Percentiles rank a stretch among this genome's conserved stretches.
phyloP scores from a whole-genome alignment of 1,140 invertebrate genomes.

The Pogonomyrmex californicus region DNA sequence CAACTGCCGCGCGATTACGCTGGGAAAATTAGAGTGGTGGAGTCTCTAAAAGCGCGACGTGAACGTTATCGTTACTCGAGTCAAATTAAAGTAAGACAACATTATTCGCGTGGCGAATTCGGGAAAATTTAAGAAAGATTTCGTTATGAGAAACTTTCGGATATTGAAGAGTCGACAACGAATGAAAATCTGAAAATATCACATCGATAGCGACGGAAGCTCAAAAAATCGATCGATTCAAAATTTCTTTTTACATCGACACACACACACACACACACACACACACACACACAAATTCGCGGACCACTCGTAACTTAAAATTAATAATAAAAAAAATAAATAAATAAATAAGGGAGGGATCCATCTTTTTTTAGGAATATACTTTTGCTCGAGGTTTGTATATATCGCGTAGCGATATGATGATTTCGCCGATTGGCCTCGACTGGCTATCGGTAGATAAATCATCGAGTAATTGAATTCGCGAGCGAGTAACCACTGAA shows the following conservation, averaged over 20 bases:
- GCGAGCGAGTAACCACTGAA: conserved; percentile 45
- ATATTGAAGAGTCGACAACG: neutral
- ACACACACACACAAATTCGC: neutral
- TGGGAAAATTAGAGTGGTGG: neutral
- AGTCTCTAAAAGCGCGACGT: neutral
- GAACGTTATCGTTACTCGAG: neutral
- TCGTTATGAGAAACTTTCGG: neutral
- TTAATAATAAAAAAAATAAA: neutral
- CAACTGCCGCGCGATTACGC: conserved; percentile 14
- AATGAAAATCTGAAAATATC: neutral
- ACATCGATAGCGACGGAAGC: neutral
- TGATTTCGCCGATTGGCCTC: conserved; percentile 43
- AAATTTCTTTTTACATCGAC: neutral
- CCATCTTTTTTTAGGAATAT: neutral
- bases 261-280: too few species aligned
- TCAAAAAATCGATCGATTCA: neutral
- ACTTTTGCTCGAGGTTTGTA: neutral
- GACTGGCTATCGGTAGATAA: conserved; percentile 39
- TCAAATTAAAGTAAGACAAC: neutral
- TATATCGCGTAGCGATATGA: conserved; percentile 30
- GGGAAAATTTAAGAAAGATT: neutral
- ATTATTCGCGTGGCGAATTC: neutral
- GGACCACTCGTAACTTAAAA: neutral
- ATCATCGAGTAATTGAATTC: conserved; percentile 54
- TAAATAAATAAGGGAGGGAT: too few species aligned